These are phyloP conservation scores for Leptobrachium ailaonicum DNA, from an alignment of 2,113 vertebrate species.

Conservation along the genomic window DNA sequence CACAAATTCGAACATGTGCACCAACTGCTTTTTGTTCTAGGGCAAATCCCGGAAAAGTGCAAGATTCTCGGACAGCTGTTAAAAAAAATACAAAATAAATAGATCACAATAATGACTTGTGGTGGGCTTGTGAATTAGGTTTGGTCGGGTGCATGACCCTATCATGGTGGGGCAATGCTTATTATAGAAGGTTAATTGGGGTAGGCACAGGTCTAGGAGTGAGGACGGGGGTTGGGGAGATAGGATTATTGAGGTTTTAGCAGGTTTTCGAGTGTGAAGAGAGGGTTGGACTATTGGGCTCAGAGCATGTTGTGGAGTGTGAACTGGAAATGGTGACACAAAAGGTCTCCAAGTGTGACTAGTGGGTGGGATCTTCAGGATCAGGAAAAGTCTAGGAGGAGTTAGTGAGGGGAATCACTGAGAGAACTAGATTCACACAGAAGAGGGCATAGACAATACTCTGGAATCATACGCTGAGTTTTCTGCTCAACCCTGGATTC, in stretches of 20 bases:
- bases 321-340: background rate
- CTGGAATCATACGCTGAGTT: background rate
- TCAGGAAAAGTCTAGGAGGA: background rate
- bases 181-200: background rate
- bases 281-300: background rate
- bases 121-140: too few species aligned
- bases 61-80: too few species aligned
- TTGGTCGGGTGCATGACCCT: too few species aligned
- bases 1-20: too few species aligned
- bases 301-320: background rate
- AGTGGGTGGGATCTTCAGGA: background rate
- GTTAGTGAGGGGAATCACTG: background rate
- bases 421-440: background rate
- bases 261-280: background rate
- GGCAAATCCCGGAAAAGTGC: too few species aligned
- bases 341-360: background rate
- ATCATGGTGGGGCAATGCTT: too few species aligned
- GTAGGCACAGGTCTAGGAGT: background rate
- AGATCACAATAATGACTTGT: too few species aligned
- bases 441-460: background rate
- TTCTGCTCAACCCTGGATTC: background rate
- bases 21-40: too few species aligned
- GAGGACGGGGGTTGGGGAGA: background rate
- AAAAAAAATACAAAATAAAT: too few species aligned
- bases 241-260: background rate